These are phyloP conservation scores for Cebus imitator DNA, from an alignment of 2,113 vertebrate genomes.

Conservation along the genomic window DNA sequence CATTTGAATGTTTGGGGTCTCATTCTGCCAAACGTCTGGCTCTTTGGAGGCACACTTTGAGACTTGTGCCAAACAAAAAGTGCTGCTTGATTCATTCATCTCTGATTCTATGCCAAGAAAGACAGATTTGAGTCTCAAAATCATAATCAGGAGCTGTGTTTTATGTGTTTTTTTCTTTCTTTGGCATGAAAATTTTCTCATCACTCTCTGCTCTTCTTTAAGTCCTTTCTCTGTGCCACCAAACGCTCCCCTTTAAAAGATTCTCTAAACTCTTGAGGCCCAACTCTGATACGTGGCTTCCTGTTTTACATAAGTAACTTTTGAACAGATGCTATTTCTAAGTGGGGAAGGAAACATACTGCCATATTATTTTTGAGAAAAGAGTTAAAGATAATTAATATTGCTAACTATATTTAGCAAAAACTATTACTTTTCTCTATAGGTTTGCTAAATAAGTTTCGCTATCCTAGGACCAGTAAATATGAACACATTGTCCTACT, in stretches of 20 bases:
- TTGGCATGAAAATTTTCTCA: neutral
- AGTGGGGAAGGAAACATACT: neutral
- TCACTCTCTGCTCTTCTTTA: neutral
- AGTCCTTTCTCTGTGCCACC: neutral
- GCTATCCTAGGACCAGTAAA: neutral
- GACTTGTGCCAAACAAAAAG: constrained; percentile 36
- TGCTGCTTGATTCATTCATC: neutral
- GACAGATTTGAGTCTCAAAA: neutral
- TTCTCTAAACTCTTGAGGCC: neutral
- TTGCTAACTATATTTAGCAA: neutral
- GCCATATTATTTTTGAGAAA: neutral
- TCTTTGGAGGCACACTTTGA: neutral
- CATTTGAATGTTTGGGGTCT: neutral
- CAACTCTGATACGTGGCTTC: neutral
- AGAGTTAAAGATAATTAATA: constrained; percentile 19
- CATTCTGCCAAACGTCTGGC: neutral
- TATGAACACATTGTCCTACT: neutral
- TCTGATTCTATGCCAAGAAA: neutral
- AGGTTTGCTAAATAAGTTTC: neutral
- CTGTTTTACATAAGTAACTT: neutral
- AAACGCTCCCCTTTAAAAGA: neutral
- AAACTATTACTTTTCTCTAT: neutral
- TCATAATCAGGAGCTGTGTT: neutral
- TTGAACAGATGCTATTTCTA: constrained; percentile 9
- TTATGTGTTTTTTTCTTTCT: constrained; percentile 10